Base-by-base conservation (phyloP, 2,797 vertebrate species). In the Sylvia borin region DNA sequence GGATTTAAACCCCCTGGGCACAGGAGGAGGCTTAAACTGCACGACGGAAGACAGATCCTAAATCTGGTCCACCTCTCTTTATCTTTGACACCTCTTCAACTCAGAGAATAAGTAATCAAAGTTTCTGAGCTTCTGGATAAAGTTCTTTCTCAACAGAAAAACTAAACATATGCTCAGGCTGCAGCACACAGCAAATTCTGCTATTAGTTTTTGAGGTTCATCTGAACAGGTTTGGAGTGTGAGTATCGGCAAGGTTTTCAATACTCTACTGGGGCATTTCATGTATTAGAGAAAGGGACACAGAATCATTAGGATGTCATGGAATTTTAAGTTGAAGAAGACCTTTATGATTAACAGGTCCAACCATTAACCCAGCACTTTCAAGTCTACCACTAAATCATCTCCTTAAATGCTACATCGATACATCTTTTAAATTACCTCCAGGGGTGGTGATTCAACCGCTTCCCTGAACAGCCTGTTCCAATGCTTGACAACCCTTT, bases 111-210 rank as follows among this genome's bases (percentile, higher is more conserved):
- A 80, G 43, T 67, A 85, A 85, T 65, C 77, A 88, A 89, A 89
- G 76, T 81, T 95, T 72, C 51, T 65, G 34, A 88, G 60, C 55
- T 93, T 92, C 86, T 87, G 43, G 45, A 91, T 65, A 47, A 94
- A 82, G 24, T 92, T 89, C 34, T 38, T 72, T 87, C 47, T 87
- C 75, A 92, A 79, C 16, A 81, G 74, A 34, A 70, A 88, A 83
- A 34, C 19, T 71, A 70, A 91, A 85, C 74, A 87, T 91, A 92
- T 77, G 88, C 31, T 88, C 85, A 88, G 47, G 55, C 62, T 94
- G 86, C 80, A 85, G 61, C 73, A 87, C 43, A 88, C 74, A 91
- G 57, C 60, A 92, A 89, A 84, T 90, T 85, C 47, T 88, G 29
- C 73, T 85, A 34, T 48, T 42, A 71, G 70, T 43, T 84, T 94